Base-by-base conservation (phyloP, 2,113 vertebrate species). In the Pan paniscus region DNA sequence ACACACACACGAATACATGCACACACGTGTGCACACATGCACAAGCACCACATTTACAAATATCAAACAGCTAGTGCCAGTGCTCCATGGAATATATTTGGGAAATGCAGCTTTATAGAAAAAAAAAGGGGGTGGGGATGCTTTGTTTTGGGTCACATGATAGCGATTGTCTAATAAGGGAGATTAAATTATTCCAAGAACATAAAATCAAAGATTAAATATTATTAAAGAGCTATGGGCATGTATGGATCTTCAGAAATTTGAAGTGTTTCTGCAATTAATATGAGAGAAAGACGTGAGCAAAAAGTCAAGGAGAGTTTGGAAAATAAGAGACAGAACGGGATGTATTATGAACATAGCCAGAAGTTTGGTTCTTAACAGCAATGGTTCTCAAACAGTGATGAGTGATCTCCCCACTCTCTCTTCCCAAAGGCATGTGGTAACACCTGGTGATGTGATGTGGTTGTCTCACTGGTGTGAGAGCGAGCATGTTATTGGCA, bases 401-500 rank as follows among this genome's bases (percentile, higher is more conserved):
- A 14, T 35, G 11, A 12, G 30, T 57, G 6, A 38, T 6, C 14
- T 48, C 12, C 10, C 22, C 5, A 27, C 13, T 30, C 16, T 10
- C 17, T 6, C 6, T 0, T 1, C 2, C n/a, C 5, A 27, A 55
- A 43, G 25, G 22, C 10, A 68, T 16, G 43, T n/a, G 50, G 30
- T 43, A 78, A 70, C 20, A 12, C 6, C 5, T 68, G n/a, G 32
- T 20, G 61, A 25, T 40, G 35, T 3, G 1, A 35, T 57, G 52
- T 7, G 50, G 7, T 70, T 68, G 2, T 18, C 30, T 67, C 38
- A 13, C 67, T 48, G 14, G 10, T 2, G 1, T 4, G 1, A 25
- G 5, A 20, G 16, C 3, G 8, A 2, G 9, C 11, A 17, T 48
- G 7, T 55, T 7, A 14, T 8, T 38, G 38, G 2, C 5, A 13